Evolutionary conservation across 2,888 invertebrate species (phyloP), one percentile per base, ranked within the genome.

Genomic region (Lordiphosa fenestrarum): DNA sequence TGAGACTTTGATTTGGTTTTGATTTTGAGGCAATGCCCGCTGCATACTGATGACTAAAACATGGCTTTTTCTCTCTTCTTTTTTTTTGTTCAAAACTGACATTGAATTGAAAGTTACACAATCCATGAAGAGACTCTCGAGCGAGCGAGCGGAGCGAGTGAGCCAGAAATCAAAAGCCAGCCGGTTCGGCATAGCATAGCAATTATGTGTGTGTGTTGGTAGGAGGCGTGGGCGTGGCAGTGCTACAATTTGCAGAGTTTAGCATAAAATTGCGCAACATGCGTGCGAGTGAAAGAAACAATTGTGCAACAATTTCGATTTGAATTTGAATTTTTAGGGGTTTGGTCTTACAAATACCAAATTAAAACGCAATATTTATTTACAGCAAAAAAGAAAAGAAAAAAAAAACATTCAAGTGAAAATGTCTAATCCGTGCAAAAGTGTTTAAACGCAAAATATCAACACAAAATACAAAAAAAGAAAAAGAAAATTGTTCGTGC

Each of bases 51-150:
- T 66, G 60, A 46, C 30, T 40, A 30, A 49, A 39, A 44, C 25
- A 37, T 62, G 67, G 65, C 10, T 10, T 1, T 13, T 6, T n/a
- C n/a, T 30, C n/a, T 30, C 33, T 33, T 53, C 42, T n/a, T 57
- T 54, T 70, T 69, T 15, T 2, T 15, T 15, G 1, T 15, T 15
- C 15, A 15, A 49, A 63, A 65, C 82, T 81, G 81, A 81, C 81
- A 81, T 82, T 81, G 82, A 81, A 82, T 83, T 82, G 75, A 69
- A 64, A 74, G 82, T 81, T 82, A 80, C 75, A 80, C 82, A 82
- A 76, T 66, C 19, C 49, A 49, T 55, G 39, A 36, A 36, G 36
- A 42, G 54, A 44, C 50, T 61, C 55, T 61, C 53, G 54, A 65
- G 39, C 53, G 38, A 38, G 25, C 25, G 7, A 50, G 38, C 42